Conservation (phyloP, 2,797 vertebrate genomes). For the Melanotaenia maccullochi region DNA sequence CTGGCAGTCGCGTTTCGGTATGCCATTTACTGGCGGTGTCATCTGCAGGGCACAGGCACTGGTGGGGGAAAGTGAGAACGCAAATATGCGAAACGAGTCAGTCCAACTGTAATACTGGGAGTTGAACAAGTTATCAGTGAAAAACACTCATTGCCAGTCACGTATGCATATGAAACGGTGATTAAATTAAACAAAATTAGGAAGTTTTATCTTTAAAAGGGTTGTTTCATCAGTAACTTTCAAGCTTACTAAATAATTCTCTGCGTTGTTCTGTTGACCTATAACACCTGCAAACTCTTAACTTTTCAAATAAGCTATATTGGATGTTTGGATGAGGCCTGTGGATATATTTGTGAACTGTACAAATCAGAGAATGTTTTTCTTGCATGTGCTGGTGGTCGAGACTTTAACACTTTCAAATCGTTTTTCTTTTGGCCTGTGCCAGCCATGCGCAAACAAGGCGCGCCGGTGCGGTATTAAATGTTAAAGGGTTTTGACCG, state of each 20-base stretch:
- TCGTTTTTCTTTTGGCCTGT: slow-evolving; percentile 22
- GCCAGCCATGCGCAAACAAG: slow-evolving; percentile 36
- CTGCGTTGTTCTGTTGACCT: too few relatives aligned
- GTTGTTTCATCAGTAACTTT: too few relatives aligned
- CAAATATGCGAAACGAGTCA: slow-evolving; percentile 43
- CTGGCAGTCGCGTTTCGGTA: slow-evolving; percentile 51
- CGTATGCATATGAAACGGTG: neutral
- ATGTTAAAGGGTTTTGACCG: slow-evolving; percentile 68
- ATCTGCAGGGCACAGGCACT: slow-evolving; percentile 62
- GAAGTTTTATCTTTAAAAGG: too few relatives aligned
- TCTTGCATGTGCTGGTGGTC: neutral
- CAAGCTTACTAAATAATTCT: too few relatives aligned
- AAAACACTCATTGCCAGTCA: neutral
- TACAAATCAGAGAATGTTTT: slow-evolving; percentile 4
- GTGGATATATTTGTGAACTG: neutral
- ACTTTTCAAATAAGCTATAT: too few relatives aligned
- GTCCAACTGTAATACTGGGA: slow-evolving; percentile 39
- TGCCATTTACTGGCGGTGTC: slow-evolving; percentile 60
- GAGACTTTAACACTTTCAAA: slow-evolving; percentile 10
- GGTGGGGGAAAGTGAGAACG: slow-evolving; percentile 49
- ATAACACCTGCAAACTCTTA: too few relatives aligned
- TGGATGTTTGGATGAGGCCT: too few relatives aligned
- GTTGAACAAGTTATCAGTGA: neutral
- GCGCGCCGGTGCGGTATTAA: slow-evolving; percentile 59
- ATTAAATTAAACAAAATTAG: neutral